Percentiles rank a stretch among this genome's conserved stretches.
These are phyloP conservation scores for Hemitrygon akajei DNA, from an alignment of 2,797 vertebrate genomes.

Conservation along the genomic window DNA sequence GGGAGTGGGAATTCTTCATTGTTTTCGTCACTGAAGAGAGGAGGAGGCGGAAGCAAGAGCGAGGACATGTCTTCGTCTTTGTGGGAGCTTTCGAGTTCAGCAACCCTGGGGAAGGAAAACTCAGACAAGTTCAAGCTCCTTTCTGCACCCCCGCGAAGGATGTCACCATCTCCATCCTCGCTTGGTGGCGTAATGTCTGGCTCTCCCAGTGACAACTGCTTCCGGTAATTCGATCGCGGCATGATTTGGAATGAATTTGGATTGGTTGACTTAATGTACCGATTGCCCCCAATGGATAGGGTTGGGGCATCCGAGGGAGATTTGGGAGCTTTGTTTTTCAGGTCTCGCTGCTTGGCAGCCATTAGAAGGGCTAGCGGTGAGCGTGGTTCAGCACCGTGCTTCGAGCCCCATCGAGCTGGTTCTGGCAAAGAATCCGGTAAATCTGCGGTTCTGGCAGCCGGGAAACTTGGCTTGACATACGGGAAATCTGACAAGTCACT, in stretches of 20 bases:
- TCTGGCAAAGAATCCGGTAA: not conserved
- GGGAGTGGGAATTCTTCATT: not conserved
- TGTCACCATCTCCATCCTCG: not conserved
- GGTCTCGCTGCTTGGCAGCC: constrained; percentile 12
- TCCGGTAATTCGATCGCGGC: not conserved
- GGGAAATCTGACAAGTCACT: not conserved
- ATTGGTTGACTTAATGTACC: not conserved
- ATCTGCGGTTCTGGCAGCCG: not conserved
- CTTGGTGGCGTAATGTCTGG: not conserved
- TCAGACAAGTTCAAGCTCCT: not conserved
- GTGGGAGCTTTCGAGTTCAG: not conserved
- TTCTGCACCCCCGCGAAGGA: not conserved
- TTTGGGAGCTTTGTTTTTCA: not conserved
- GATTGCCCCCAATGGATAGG: not conserved
- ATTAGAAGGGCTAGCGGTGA: not conserved
- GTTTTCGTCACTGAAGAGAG: constrained; percentile 16
- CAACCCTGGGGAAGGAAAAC: too few relatives aligned
- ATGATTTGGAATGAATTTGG: not conserved
- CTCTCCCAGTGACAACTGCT: not conserved
- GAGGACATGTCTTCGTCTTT: not conserved
- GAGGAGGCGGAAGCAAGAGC: constrained; percentile 17
- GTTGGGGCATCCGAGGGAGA: not conserved
- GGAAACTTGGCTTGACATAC: not conserved
- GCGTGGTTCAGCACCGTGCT: not conserved
- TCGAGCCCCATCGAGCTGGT: too few relatives aligned